Base-by-base conservation (phyloP, 2,797 vertebrate species). In the Lagocephalus sceleratus region DNA sequence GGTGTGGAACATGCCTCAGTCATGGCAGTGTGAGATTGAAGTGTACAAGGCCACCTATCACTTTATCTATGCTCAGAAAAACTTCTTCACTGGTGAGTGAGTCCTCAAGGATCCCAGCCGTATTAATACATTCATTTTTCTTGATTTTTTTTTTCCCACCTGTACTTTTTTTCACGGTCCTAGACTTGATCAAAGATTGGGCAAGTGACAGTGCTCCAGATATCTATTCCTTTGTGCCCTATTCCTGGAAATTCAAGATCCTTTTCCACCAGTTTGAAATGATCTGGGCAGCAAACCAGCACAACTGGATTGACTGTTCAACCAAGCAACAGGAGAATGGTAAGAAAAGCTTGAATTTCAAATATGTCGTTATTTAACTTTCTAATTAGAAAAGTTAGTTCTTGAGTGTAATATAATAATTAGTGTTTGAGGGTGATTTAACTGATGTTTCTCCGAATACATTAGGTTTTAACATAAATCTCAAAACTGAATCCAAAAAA, bases 291-390 rank as follows among this genome's bases (percentile, higher is more conserved):
- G 96, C 96, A 55, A 99, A 99, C 89, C 95, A 98, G 47, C 95
- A 99, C 76, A 99, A 99, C 76, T 99, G 97, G 97, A 94, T 99
- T 6, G 97, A 99, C 75, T 99, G 97, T 75, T 99, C 97, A 59
- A 99, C 97, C 64, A 99, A 98, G 78, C 97, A 99, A 35, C 97
- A 99, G 66, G 97, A 99, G 89, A 99, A 99, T 56, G 96, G 97
- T 99, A 68, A 89, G 78, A 16, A 38, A 35, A 11, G 47, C 25
- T 5, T 9, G 25, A 10, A 2, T 7, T 22, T 45, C 10, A 12
- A 40, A 23, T 14, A 35, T 4, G 20, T 23, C 14, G 25, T 43
- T 1, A 17, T 16, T 9, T 16, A 40, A 7, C 39, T 40, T 17
- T 40, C 5, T n/a, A 40, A 6, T 40, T 17, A 17, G n/a, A 40